These are phyloP conservation scores for Hyalella azteca DNA, from an alignment of 2,888 invertebrate species.

Conservation along the genomic window DNA sequence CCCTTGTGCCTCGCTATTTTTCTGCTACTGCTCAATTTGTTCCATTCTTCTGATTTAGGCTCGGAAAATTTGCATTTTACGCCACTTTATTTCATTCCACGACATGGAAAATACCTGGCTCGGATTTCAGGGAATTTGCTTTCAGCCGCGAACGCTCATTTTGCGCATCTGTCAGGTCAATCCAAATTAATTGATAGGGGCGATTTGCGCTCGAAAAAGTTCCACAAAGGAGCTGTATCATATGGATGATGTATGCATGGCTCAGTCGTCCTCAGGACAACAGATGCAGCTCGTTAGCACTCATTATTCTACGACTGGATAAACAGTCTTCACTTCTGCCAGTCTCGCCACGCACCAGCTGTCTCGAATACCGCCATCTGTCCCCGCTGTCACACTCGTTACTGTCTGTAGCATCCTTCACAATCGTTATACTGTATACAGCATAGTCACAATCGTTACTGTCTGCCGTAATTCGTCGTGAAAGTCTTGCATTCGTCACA, in stretches of 20 bases:
- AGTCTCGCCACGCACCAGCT: not conserved
- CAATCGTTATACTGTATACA: too few relatives aligned
- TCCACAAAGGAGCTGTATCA: not conserved
- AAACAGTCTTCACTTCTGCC: slow-evolving; percentile 18
- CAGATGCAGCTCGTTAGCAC: slow-evolving; percentile 7
- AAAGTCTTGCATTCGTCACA: too few relatives aligned
- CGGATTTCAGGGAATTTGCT: slow-evolving; percentile 3
- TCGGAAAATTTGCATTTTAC: not conserved
- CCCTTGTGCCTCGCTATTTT: too few relatives aligned
- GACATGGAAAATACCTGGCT: too few relatives aligned
- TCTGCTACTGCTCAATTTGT: not conserved
- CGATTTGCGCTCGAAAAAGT: not conserved
- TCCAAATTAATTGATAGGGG: slow-evolving; percentile 17
- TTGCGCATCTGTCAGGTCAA: not conserved
- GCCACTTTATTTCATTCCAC: not conserved
- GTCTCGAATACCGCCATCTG: slow-evolving; percentile 25
- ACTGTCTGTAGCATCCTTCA: too few relatives aligned
- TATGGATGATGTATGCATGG: not conserved
- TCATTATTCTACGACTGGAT: slow-evolving; percentile 3
- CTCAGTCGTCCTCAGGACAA: not conserved
- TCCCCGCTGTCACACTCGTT: slow-evolving; percentile 1
- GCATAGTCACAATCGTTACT: too few relatives aligned
- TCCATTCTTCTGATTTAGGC: not conserved
- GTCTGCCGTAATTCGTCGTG: too few relatives aligned
- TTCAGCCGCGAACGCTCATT: not conserved